Percentiles rank a stretch among this genome's conserved stretches.
phyloP scores from a whole-genome alignment of 2,113 vertebrate genomes.

The Dromaius novaehollandiae region DNA sequence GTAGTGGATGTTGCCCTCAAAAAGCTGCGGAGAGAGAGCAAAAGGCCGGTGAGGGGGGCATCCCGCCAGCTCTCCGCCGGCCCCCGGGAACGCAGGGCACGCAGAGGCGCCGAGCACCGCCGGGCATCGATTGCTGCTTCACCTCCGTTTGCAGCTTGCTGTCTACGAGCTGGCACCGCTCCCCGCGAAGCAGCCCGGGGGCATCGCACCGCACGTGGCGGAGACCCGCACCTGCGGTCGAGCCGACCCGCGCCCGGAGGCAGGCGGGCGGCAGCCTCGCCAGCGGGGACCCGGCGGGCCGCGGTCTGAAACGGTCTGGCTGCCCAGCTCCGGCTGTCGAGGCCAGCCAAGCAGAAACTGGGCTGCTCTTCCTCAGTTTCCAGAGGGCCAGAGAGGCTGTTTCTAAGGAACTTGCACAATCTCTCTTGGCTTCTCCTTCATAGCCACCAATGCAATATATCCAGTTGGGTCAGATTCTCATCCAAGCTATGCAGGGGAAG shows the following conservation, averaged over 20 bases:
- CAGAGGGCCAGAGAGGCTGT: not conserved
- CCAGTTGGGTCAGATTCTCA: slow-evolving; percentile 29
- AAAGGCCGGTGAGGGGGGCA: not conserved
- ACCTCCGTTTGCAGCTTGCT: not conserved
- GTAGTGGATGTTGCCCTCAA: slow-evolving; percentile 96
- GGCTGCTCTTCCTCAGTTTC: not conserved
- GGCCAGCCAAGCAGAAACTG: not conserved
- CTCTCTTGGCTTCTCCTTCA: not conserved
- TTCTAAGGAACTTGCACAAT: slow-evolving; percentile 55
- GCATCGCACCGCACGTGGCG: too few relatives aligned
- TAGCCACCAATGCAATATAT: not conserved
- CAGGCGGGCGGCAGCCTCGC: too few relatives aligned
- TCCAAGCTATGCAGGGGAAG: slow-evolving; percentile 2
- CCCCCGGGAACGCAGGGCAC: not conserved
- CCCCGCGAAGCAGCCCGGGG: too few relatives aligned
- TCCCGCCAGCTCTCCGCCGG: not conserved
- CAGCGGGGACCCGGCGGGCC: not conserved
- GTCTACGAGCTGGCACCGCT: not conserved
- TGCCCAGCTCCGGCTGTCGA: accelerated
- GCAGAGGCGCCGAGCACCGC: not conserved
- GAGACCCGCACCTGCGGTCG: too few relatives aligned
- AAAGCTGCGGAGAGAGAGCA: slow-evolving; percentile 79
- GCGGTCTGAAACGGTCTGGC: not conserved
- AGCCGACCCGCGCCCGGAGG: too few relatives aligned
- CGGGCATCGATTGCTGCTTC: not conserved